phyloP scores from a whole-genome alignment of 2,888 invertebrate genomes.

The Polydesmus complanatus region DNA sequence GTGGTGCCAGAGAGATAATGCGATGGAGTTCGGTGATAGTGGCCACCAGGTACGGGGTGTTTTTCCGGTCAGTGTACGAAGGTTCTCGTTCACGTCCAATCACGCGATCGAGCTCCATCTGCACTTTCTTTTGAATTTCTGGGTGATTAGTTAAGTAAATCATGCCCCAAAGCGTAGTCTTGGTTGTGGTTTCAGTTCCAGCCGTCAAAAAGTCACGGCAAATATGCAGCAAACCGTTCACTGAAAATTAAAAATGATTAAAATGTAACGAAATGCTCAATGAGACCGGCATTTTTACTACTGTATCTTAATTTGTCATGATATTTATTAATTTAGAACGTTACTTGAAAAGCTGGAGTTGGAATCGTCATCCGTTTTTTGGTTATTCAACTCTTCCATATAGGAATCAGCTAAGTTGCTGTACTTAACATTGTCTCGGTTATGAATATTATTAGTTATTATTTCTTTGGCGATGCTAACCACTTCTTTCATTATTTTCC shows the following conservation, averaged over 20 bases:
- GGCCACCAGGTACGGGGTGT: not conserved
- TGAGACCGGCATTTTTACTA: not conserved
- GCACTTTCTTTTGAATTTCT: slow-evolving; percentile 6
- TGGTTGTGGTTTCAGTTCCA: slow-evolving; percentile 5
- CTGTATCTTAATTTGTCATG: not conserved
- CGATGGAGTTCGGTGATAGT: slow-evolving; percentile 6
- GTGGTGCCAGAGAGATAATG: not conserved
- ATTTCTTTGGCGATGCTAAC: not conserved
- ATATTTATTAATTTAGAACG: too few relatives aligned
- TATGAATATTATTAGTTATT: not conserved
- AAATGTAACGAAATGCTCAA: not conserved
- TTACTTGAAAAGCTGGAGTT: not conserved
- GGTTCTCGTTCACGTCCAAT: slow-evolving; percentile 1
- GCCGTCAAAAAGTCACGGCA: not conserved
- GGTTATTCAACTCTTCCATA: not conserved
- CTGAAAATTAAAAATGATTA: too few relatives aligned
- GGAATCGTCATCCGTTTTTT: too few relatives aligned
- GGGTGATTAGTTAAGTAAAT: slow-evolving; percentile 3
- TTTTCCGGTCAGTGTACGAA: not conserved
- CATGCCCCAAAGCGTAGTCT: slow-evolving; percentile 2
- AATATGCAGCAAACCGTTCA: not conserved
- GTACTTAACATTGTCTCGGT: not conserved
- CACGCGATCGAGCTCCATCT: not conserved
- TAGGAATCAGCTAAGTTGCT: not conserved
- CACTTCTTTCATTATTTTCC: not conserved